Percentiles rank a stretch among this genome's conserved stretches.
phyloP scores from a whole-genome alignment of 2,888 invertebrate genomes.

The Xylota sylvarum region DNA sequence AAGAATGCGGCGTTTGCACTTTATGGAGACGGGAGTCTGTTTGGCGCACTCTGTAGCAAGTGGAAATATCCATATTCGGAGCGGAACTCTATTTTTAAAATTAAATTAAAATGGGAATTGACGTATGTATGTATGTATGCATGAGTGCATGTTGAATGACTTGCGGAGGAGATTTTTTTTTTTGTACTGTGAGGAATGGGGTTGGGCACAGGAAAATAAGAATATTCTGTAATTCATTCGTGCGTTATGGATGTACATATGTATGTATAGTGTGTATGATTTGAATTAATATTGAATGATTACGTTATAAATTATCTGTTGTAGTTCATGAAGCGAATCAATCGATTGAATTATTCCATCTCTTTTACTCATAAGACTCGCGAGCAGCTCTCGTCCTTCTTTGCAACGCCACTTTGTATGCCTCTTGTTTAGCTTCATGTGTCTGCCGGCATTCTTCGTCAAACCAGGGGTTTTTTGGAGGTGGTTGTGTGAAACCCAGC shows the following conservation, averaged over 20 bases:
- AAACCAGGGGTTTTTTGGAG: no score
- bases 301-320: not conserved
- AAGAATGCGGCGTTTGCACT: conserved; percentile 35
- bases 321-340: no score
- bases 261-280: no score
- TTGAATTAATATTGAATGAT: conserved; percentile 28
- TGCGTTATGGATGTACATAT: conserved; percentile 44
- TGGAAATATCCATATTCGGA: conserved; percentile 62
- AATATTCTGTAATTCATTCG: conserved; percentile 28
- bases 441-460: no score
- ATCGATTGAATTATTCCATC: no score
- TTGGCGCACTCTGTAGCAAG: conserved; percentile 24
- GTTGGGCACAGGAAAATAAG: conserved; percentile 19
- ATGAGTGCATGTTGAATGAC: conserved; percentile 38
- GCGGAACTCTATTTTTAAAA: conserved; percentile 61
- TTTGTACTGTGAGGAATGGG: conserved; percentile 7
- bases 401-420: no score
- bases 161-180: conserved; percentile 20
- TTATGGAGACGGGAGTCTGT: conserved; percentile 6
- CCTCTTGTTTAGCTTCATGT: no score
- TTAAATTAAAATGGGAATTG: conserved; percentile 49
- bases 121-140: conserved; percentile 53
- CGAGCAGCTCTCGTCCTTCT: no score
- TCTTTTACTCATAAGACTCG: no score
- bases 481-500: no score